Percentiles rank a stretch among this genome's conserved stretches.
Conservation (phyloP, 2,888 invertebrate species). For the Lithosia quadra region DNA sequence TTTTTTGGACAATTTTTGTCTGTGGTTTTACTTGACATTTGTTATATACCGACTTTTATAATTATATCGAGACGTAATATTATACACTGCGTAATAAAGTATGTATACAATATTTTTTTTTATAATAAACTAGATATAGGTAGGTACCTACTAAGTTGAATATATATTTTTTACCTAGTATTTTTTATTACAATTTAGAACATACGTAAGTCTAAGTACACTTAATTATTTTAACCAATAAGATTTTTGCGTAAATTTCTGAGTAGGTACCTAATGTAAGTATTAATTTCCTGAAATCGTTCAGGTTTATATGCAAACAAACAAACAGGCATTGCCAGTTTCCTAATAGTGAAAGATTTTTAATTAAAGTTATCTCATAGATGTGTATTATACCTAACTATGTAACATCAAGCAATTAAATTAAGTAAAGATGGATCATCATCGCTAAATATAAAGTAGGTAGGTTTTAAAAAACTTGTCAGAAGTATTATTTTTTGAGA, state of each 20-base stretch:
- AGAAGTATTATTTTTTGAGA: background rate
- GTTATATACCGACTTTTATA: background rate
- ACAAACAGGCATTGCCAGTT: background rate
- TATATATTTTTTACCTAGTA: too few species aligned
- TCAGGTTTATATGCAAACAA: background rate
- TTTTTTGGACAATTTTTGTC: background rate
- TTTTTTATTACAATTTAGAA: too few species aligned
- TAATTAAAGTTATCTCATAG: conserved; percentile 1
- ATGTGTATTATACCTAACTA: background rate
- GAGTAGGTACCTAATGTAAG: too few species aligned
- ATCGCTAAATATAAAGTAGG: background rate
- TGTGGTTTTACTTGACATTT: background rate
- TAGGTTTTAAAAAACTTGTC: too few species aligned
- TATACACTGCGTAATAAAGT: background rate
- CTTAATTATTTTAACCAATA: background rate
- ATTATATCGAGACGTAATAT: background rate
- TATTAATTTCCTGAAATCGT: too few species aligned
- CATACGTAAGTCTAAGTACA: too few species aligned
- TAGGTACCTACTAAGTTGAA: too few species aligned
- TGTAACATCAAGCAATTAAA: background rate
- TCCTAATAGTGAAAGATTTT: background rate
- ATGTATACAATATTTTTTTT: too few species aligned
- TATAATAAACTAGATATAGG: too few species aligned
- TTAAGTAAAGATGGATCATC: background rate
- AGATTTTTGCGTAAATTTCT: background rate